Evolutionary conservation across 1,140 invertebrate genomes (phyloP).

Genomic region (Drosophila triauraria): DNA sequence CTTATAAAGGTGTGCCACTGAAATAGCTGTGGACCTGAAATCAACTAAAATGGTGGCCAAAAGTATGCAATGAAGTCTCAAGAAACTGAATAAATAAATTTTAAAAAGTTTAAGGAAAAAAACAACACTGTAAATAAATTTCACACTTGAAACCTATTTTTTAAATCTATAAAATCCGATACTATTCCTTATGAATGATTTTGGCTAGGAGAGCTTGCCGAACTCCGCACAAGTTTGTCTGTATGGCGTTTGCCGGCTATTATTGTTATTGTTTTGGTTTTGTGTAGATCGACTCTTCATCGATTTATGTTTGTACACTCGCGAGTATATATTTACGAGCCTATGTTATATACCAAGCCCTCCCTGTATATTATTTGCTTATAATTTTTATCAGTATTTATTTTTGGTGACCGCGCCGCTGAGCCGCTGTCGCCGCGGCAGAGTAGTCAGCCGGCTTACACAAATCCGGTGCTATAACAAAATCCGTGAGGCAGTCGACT

Average conservation of each 20-base stretch:
- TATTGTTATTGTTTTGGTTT: conserved; percentile 44
- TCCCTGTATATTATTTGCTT: conserved; percentile 40
- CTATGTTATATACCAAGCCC: too few relatives aligned
- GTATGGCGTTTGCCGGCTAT: conserved; percentile 36
- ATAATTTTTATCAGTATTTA: conserved; percentile 59
- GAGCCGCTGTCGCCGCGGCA: conserved; percentile 11
- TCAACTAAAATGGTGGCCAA: too few relatives aligned
- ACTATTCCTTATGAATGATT: conserved; percentile 19
- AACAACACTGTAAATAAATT: too few relatives aligned
- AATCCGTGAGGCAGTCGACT: conserved; percentile 48
- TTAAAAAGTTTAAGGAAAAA: too few relatives aligned
- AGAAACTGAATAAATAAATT: too few relatives aligned
- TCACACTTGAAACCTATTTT: too few relatives aligned
- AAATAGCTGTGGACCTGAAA: too few relatives aligned
- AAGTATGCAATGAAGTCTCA: too few relatives aligned
- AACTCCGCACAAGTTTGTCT: not conserved
- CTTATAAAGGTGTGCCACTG: too few relatives aligned
- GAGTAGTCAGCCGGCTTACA: conserved; percentile 27
- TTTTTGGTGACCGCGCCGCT: conserved; percentile 22
- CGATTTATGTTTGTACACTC: conserved; percentile 24
- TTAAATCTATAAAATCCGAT: too few relatives aligned
- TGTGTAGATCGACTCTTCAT: conserved; percentile 35
- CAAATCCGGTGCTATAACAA: conserved; percentile 57
- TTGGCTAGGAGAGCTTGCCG: not conserved
- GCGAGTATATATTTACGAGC: not conserved